phyloP scores from a whole-genome alignment of 2,797 vertebrate genomes.

The Helarctos malayanus region DNA sequence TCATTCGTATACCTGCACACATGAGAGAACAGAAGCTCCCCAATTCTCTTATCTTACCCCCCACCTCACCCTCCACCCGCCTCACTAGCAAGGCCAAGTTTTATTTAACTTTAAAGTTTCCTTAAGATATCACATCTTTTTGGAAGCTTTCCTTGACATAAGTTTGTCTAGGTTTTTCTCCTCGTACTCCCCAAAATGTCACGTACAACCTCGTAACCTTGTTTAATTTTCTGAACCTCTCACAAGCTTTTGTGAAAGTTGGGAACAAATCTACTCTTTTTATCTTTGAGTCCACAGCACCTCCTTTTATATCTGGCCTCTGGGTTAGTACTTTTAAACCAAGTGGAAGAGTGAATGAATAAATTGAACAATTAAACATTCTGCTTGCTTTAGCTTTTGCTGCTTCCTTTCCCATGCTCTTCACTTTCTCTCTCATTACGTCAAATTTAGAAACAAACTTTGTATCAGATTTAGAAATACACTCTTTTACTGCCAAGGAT shows the following conservation, averaged over 20 bases:
- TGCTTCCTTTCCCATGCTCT: not conserved
- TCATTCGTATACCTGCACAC: not conserved
- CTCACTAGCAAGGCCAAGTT: not conserved
- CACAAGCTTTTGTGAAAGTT: not conserved
- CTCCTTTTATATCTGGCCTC: not conserved
- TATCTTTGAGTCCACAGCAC: not conserved
- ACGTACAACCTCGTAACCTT: not conserved
- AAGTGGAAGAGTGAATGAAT: not conserved
- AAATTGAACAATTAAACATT: conserved; percentile 21
- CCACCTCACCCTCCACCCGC: not conserved
- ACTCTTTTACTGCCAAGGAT: not conserved
- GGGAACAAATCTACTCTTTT: not conserved
- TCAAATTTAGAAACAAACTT: conserved; percentile 52
- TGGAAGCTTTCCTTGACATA: not conserved
- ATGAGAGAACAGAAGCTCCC: not conserved
- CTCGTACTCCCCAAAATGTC: not conserved
- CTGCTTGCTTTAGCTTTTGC: not conserved
- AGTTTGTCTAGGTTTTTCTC: not conserved
- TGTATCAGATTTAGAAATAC: conserved; percentile 28
- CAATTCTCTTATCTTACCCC: not conserved
- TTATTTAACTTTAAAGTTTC: not conserved
- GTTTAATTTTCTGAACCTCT: conserved; percentile 27
- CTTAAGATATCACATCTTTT: not conserved
- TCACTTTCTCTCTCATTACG: not conserved
- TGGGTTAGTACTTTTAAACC: not conserved